Conservation (phyloP, 2,797 vertebrate species). For the Etheostoma nigrum region DNA sequence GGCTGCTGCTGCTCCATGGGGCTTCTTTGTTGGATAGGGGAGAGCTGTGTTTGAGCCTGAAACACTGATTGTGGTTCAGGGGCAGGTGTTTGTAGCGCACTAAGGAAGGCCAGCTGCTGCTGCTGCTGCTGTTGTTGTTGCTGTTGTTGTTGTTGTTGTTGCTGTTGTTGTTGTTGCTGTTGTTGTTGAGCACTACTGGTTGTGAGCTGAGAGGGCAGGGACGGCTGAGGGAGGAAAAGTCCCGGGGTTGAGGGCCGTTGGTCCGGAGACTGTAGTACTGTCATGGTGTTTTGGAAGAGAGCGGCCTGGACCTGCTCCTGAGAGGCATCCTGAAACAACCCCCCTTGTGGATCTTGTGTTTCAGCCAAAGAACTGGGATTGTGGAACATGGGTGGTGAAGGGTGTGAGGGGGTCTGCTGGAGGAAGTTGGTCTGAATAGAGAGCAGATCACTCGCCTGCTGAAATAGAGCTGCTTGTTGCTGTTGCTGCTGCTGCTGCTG, state of each 20-base stretch:
- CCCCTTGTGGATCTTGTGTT: conserved; percentile 88
- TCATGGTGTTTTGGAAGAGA: conserved; percentile 91
- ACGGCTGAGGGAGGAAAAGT: conserved; percentile 91
- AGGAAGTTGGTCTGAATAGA: conserved; percentile 93
- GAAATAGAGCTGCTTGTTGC: conserved; percentile 92
- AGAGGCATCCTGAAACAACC: conserved; percentile 91
- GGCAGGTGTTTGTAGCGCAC: conserved; percentile 88
- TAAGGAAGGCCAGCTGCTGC: conserved; percentile 88
- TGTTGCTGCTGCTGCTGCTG: conserved; percentile 82
- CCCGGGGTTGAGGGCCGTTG: conserved; percentile 86
- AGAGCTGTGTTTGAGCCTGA: conserved; percentile 90
- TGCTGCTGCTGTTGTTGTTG: conserved; percentile 82
- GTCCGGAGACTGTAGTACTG: conserved; percentile 91
- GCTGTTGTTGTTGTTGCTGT: conserved; percentile 84
- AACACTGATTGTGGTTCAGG: conserved; percentile 92
- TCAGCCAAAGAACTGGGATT: conserved; percentile 89
- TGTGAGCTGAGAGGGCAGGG: conserved; percentile 88
- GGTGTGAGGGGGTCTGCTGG: conserved; percentile 88
- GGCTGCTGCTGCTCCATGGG: conserved; percentile 86
- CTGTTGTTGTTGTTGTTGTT: conserved; percentile 82
- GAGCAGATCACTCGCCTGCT: conserved; percentile 91
- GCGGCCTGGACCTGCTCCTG: conserved; percentile 94
- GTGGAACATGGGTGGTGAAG: conserved; percentile 95
- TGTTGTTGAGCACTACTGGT: conserved; percentile 84
- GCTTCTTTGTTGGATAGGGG: conserved; percentile 89